These are phyloP conservation scores for Cnemophilus loriae DNA, from an alignment of 2,113 vertebrate genomes.

Conservation along the genomic window DNA sequence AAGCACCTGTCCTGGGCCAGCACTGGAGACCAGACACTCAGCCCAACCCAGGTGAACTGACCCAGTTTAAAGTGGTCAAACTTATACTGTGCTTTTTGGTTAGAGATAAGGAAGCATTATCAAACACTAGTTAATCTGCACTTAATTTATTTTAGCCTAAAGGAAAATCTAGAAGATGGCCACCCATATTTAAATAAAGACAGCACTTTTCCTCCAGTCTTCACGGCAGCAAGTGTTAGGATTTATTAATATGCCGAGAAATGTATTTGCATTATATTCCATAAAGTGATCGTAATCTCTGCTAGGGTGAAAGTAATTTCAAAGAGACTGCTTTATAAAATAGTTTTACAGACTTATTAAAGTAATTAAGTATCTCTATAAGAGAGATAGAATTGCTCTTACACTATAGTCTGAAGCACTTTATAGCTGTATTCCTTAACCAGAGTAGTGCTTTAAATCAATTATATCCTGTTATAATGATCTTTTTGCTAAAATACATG, in stretches of 20 bases:
- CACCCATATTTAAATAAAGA: background rate
- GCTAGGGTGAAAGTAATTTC: constrained; percentile 17
- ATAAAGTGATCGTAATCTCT: constrained; percentile 27
- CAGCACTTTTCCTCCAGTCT: background rate
- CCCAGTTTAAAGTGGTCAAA: background rate
- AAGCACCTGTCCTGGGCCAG: background rate
- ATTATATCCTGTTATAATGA: constrained; percentile 15
- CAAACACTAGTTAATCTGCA: background rate
- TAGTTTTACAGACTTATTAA: constrained; percentile 48
- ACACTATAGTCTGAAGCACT: background rate
- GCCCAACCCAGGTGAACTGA: background rate
- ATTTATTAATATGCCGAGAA: constrained; percentile 39
- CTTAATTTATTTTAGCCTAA: background rate
- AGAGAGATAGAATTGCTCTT: constrained; percentile 5
- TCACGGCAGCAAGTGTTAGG: background rate
- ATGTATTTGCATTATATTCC: constrained; percentile 29
- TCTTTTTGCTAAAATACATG: background rate
- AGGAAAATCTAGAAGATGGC: background rate
- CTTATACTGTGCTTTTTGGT: background rate
- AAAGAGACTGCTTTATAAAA: constrained; percentile 39
- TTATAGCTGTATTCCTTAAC: constrained; percentile 3
- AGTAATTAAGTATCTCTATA: constrained; percentile 31
- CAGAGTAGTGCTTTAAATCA: constrained; percentile 42
- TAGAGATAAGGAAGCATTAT: background rate
- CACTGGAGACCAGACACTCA: background rate